Percentiles rank a stretch among this genome's conserved stretches.
These are phyloP conservation scores for Zingel zingel DNA, from an alignment of 2,113 vertebrate species.

Conservation along the genomic window DNA sequence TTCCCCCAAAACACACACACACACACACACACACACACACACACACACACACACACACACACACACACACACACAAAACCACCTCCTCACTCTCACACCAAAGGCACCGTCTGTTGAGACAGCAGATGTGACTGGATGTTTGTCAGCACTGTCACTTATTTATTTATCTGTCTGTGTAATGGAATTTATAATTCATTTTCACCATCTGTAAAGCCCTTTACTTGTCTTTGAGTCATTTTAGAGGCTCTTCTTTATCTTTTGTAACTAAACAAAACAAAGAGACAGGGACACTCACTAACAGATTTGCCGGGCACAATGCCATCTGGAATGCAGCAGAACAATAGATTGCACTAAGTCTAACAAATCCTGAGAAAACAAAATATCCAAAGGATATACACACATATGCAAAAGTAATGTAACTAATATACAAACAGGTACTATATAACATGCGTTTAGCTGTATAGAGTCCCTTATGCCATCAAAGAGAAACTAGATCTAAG, in stretches of 20 bases:
- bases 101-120: constrained; percentile 34
- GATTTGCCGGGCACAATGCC: constrained; percentile 22
- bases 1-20: not conserved
- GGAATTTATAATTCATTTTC: constrained; percentile 60
- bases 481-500: not conserved
- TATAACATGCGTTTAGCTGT: not conserved
- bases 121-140: constrained; percentile 55
- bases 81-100: constrained; percentile 2
- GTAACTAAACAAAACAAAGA: constrained; percentile 20
- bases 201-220: constrained; percentile 55
- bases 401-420: not conserved
- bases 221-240: constrained; percentile 27
- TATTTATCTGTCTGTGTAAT: constrained; percentile 14
- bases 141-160: constrained; percentile 40
- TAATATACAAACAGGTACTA: not conserved
- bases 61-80: not conserved
- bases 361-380: not conserved
- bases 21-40: not conserved
- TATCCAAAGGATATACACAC: not conserved
- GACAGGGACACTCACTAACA: not conserved
- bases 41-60: not conserved
- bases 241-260: constrained; percentile 19
- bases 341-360: constrained; percentile 9
- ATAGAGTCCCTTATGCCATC: not conserved
- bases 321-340: constrained; percentile 20